phyloP scores from a whole-genome alignment of 2,797 vertebrate genomes.

The Semaprochilodus insignis region DNA sequence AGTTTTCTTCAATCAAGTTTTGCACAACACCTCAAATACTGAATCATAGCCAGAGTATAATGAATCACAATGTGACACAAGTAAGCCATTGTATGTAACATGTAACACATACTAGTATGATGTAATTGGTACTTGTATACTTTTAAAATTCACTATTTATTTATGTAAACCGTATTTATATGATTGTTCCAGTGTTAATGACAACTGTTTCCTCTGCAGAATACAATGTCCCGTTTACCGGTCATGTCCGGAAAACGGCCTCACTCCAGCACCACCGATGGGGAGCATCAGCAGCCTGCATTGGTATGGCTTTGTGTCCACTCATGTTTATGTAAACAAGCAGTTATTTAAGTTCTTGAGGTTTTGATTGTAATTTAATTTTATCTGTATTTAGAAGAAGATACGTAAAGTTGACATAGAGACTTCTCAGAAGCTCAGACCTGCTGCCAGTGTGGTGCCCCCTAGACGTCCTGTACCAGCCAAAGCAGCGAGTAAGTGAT shows the following conservation, averaged over 20 bases:
- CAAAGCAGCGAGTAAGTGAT: constrained; percentile 66
- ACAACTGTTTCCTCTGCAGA: constrained; percentile 42
- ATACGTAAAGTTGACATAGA: constrained; percentile 67
- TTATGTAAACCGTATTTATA: too few species aligned
- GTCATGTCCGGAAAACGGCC: constrained; percentile 74
- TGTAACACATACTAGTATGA: too few species aligned
- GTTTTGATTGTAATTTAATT: neutral
- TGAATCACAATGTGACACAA: too few species aligned
- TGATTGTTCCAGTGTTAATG: neutral
- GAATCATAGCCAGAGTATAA: too few species aligned
- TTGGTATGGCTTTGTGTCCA: constrained; percentile 62
- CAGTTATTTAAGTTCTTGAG: neutral
- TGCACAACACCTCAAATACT: too few species aligned
- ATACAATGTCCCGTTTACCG: constrained; percentile 74
- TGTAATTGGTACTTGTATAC: neutral
- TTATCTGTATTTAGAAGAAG: constrained; percentile 69
- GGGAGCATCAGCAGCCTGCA: constrained; percentile 67
- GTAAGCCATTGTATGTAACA: too few species aligned
- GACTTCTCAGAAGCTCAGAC: constrained; percentile 47
- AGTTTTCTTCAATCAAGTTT: too few species aligned
- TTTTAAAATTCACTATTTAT: neutral
- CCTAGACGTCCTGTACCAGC: constrained; percentile 58
- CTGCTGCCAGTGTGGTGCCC: constrained; percentile 65
- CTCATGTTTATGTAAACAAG: neutral
- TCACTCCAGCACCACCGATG: constrained; percentile 63